Evolutionary conservation across 1,140 invertebrate species (phyloP).

Genomic region (Sitodiplosis mosellana): DNA sequence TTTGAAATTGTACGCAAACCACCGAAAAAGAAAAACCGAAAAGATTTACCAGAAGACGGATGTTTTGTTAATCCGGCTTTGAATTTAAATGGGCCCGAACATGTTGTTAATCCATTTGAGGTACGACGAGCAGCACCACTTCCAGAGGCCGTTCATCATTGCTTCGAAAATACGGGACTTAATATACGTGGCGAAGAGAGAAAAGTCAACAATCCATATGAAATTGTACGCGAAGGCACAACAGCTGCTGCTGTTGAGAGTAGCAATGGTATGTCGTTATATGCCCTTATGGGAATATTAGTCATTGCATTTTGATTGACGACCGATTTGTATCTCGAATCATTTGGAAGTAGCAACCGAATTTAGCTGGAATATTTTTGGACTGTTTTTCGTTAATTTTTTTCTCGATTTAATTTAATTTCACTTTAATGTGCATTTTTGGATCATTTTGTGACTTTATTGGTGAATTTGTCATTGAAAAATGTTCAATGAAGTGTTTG

Average conservation of each 20-base stretch:
- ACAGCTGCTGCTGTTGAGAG: not conserved
- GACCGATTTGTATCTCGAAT: no score
- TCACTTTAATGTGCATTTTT: no score
- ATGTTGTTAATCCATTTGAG: conserved; percentile 23
- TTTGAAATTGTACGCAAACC: conserved; percentile 22
- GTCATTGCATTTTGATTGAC: no score
- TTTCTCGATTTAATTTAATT: no score
- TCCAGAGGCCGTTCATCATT: conserved; percentile 3
- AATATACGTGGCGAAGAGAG: conserved; percentile 17
- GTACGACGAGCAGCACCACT: conserved; percentile 15
- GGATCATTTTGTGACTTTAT: no score
- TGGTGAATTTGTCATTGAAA: no score
- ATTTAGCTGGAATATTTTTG: no score
- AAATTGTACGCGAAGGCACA: conserved; percentile 11
- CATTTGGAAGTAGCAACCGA: no score
- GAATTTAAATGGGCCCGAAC: conserved; percentile 21
- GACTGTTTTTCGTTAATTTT: no score
- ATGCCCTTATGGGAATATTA: no score
- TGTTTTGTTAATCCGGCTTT: conserved; percentile 23
- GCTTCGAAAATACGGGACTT: conserved; percentile 19
- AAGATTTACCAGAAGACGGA: conserved; percentile 8
- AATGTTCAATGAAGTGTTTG: no score
- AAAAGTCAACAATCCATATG: conserved; percentile 17
- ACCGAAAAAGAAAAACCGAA: conserved; percentile 19
- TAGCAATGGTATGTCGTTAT: not conserved